These are phyloP conservation scores for Pelobates fuscus DNA, from an alignment of 2,113 vertebrate species.

Conservation along the genomic window DNA sequence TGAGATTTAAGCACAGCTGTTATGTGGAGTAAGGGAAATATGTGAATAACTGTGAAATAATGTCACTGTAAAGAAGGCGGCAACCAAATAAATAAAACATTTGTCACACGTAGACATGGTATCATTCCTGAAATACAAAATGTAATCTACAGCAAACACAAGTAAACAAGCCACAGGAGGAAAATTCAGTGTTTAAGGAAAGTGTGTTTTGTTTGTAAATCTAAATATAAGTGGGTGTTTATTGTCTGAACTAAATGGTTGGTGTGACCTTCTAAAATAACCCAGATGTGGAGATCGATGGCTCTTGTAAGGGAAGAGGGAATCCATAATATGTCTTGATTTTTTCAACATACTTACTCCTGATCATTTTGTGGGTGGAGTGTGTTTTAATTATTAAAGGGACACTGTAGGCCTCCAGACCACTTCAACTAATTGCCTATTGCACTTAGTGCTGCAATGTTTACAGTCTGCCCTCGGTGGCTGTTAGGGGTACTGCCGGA, in stretches of 20 bases:
- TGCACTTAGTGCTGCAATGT: no score
- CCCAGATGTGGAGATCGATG: conserved; percentile 18
- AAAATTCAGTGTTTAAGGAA: conserved; percentile 1
- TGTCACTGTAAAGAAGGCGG: no score
- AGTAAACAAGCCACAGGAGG: neutral
- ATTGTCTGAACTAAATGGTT: conserved; percentile 22
- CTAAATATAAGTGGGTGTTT: conserved; percentile 5
- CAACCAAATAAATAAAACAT: no score
- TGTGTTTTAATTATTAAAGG: neutral
- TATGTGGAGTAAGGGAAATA: no score
- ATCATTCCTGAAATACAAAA: neutral
- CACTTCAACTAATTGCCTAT: no score
- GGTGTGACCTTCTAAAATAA: conserved; percentile 11
- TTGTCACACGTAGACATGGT: neutral
- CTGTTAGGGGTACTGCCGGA: no score
- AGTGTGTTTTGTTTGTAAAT: conserved; percentile 28
- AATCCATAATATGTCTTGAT: neutral
- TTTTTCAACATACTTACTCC: neutral
- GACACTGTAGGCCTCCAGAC: no score
- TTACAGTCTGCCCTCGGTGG: no score
- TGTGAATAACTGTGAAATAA: no score
- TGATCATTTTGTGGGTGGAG: neutral
- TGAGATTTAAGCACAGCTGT: no score
- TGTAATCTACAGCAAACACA: neutral
- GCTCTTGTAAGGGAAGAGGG: neutral